These are phyloP conservation scores for Bursaphelenchus mucronatus DNA, from an alignment of 1,140 invertebrate species.

Conservation along the genomic window DNA sequence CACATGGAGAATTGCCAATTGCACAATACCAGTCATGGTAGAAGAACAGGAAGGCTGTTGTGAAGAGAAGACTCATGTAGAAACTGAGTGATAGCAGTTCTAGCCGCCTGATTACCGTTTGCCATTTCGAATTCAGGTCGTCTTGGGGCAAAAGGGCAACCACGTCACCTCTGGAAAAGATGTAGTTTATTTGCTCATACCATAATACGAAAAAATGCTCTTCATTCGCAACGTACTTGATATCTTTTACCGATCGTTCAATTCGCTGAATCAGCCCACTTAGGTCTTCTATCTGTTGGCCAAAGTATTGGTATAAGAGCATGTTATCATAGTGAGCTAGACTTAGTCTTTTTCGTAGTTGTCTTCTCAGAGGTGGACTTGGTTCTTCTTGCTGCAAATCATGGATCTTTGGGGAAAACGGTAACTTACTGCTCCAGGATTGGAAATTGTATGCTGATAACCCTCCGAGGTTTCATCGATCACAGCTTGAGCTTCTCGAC, in stretches of 20 bases:
- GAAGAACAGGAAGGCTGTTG: constrained; percentile 59
- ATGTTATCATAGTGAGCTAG: constrained; percentile 56
- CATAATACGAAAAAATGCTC: not conserved
- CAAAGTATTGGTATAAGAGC: constrained; percentile 56
- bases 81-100: constrained; percentile 55
- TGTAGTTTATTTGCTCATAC: constrained; percentile 16
- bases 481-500: constrained; percentile 21
- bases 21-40: constrained; percentile 60
- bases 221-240: constrained; percentile 33
- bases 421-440: constrained; percentile 24
- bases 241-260: constrained; percentile 41
- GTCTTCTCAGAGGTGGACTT: constrained; percentile 30
- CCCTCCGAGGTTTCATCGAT: not conserved
- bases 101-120: constrained; percentile 53
- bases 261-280: constrained; percentile 34
- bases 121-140: constrained; percentile 55
- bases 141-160: constrained; percentile 44
- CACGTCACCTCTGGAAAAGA: constrained; percentile 42
- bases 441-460: constrained; percentile 30
- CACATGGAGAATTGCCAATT: constrained; percentile 53
- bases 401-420: not conserved
- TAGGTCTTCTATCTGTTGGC: constrained; percentile 56
- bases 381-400: constrained; percentile 39
- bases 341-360: constrained; percentile 48
- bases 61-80: constrained; percentile 52